phyloP scores from a whole-genome alignment of 2,797 vertebrate species.

The Emydoidea blandingii region DNA sequence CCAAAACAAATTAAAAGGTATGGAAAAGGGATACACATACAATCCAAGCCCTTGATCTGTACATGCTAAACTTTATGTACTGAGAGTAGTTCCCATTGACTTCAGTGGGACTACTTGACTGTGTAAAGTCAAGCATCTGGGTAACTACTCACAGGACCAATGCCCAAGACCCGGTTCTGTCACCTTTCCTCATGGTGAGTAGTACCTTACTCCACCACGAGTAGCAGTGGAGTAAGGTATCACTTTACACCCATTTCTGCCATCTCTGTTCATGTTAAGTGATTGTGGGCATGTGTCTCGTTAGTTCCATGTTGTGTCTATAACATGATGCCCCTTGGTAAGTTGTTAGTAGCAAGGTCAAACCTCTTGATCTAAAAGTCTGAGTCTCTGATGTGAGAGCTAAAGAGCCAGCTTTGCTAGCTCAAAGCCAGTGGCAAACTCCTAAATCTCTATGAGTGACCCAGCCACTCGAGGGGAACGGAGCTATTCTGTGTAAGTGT shows the following conservation, averaged over 20 bases:
- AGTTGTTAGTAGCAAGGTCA: no score
- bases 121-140: neutral
- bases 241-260: no score
- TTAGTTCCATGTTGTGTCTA: neutral
- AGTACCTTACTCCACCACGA: rapidly evolving
- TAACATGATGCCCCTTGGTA: no score
- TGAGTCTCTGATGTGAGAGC: neutral
- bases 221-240: rapidly evolving
- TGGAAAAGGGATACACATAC: neutral
- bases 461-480: neutral
- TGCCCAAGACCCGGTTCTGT: neutral
- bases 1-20: neutral
- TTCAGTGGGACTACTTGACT: neutral
- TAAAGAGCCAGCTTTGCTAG: neutral
- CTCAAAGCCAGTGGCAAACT: neutral
- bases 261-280: no score
- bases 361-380: no score
- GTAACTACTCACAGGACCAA: rapidly evolving
- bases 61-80: neutral
- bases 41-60: neutral
- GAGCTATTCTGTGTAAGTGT: neutral
- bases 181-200: rapidly evolving
- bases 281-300: rapidly evolving
- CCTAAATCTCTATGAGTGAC: neutral
- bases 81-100: neutral